These are phyloP conservation scores for Trachops cirrhosus DNA, from an alignment of 2,797 vertebrate species.

Conservation along the genomic window DNA sequence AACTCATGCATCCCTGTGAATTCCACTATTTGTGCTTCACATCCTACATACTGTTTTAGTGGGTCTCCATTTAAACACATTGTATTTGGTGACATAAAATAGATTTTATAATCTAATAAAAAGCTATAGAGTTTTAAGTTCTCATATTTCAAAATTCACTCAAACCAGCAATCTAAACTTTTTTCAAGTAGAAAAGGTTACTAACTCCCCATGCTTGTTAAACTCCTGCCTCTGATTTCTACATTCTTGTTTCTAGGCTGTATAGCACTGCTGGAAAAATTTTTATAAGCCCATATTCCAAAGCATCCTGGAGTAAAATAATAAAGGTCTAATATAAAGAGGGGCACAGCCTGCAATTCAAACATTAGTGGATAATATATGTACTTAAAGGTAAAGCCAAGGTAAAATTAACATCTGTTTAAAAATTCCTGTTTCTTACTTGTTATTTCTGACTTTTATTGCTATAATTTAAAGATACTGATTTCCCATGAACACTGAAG, in stretches of 20 bases:
- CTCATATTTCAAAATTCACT: neutral
- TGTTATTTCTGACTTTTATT: neutral
- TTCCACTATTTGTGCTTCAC: neutral
- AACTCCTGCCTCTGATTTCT: neutral
- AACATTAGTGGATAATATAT: neutral
- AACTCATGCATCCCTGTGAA: neutral
- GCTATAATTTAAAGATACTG: neutral
- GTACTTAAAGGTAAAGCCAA: neutral
- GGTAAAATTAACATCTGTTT: neutral
- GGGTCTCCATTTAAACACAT: neutral
- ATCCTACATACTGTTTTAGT: neutral
- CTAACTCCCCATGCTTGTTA: neutral
- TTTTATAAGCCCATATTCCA: neutral
- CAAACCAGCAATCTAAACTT: neutral
- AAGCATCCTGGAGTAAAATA: neutral
- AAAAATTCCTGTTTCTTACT: constrained; percentile 30
- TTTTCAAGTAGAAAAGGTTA: constrained; percentile 2
- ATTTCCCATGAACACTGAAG: neutral
- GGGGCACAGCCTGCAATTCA: neutral
- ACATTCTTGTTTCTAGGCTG: neutral
- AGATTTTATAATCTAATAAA: neutral
- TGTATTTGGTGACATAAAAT: neutral
- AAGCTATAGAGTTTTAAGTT: neutral
- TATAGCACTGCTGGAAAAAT: neutral
- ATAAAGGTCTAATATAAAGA: neutral